Evolutionary conservation across 2,888 invertebrate species (phyloP), one percentile per base, ranked within the genome.

Genomic region (Thereva nobilitata): DNA sequence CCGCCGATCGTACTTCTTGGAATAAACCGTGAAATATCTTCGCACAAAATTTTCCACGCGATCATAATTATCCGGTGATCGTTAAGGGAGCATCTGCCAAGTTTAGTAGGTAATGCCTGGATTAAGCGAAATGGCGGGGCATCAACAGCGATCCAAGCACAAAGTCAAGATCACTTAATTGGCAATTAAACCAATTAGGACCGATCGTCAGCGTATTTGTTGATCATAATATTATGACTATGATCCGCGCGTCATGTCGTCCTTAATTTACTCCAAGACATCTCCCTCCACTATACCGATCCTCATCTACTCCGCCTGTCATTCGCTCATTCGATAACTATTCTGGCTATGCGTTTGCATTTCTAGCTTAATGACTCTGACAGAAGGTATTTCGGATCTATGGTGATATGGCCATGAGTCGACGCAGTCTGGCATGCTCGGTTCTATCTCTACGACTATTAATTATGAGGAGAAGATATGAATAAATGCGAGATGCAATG

Each of bases 201-300:
- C 44, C 37, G 64, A 64, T 64, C 44, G 44, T 35, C 53, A 38
- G 41, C 49, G 50, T 50, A 61, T 61, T 50, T 61, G 41, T 23
- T 50, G 50, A 61, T 61, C 50, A 50, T 50, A 61, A 61, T 61
- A 50, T 61, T 61, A 61, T 61, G 61, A 61, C 47, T 50, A 8
- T 37, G 40, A 61, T 61, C 50, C 47, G 37, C 6, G 37, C 49
- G 59, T 47, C 47, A 59, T 23, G 23, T 23, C 23, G 23, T 23
- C 23, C 23, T 23, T 23, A 23, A 23, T 23, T 23, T 23, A 23
- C 23, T 23, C 23, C 1, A 23, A 23, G 23, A 23, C 23, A 23
- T 23, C 23, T 23, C 23, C 23, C 23, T 23, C 23, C 23, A 23
- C 23, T 23, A 2, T 23, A 23, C 23, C 23, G 23, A 23, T 23